Evolutionary conservation across 2,888 invertebrate genomes (phyloP), one percentile per base, ranked within the genome.

Genomic region (Epistrophella euchroma): DNA sequence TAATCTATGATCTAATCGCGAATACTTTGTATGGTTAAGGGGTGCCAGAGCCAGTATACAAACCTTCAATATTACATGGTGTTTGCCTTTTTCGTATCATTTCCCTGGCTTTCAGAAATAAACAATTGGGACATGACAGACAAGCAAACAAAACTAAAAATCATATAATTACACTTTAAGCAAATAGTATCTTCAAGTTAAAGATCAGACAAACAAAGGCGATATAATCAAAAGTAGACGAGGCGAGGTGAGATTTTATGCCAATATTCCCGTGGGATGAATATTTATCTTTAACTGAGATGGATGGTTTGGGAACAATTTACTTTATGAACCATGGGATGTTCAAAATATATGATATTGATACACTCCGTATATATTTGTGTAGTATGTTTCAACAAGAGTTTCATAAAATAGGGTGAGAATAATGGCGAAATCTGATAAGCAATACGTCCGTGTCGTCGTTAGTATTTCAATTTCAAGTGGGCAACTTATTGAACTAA

Each of bases 121-220:
- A 82, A 81, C 56, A 76, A 71, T 62, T 75, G 47, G 52, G 22
- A 56, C 81, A 71, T 43, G 15, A 13, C 74, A 68, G 25, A 47
- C 70, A 73, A 62, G 55, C 37, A 83, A 87, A 87, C 72, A 75
- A 71, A 79, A 72, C 71, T 68, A 52, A 75, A 76, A 87, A 78
- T 82, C 82, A 72, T 47, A 87, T 87, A 87, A 87, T 87, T 87
- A 75, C 79, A 78, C 83, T 83, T 78, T 83, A 75, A 74, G 82
- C 85, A 85, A 81, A 85, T 56, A 85, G 81, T 56, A 85, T 68
- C 73, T 37, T 70, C 40, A 70, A 70, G 80, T 71, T 64, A 52
- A 60, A 60, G 66, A 72, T 80, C 40, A 28, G 68, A 45, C 52
- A 80, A 80, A 75, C 66, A 76, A 64, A 35, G 60, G 60, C n/a